phyloP scores from a whole-genome alignment of 2,113 vertebrate genomes.

The Pangasianodon gigas region DNA sequence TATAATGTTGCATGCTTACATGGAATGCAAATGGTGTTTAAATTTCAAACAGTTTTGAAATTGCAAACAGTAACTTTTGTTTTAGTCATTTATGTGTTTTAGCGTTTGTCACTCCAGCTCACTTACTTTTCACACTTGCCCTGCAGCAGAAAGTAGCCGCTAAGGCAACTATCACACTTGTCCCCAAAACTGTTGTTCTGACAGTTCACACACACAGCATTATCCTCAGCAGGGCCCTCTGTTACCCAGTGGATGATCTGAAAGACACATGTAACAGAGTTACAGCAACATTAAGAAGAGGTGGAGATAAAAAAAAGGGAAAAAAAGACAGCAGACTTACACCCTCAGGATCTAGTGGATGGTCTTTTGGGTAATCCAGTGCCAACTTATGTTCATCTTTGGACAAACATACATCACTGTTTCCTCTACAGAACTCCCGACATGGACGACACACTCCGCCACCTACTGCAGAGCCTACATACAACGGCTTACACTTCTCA shows the following conservation, averaged over 20 bases:
- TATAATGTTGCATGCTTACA: background rate
- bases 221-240: slow-evolving; percentile 85
- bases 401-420: slow-evolving; percentile 84
- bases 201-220: slow-evolving; percentile 85
- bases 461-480: slow-evolving; percentile 83
- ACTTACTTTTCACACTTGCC: slow-evolving; percentile 88
- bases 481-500: slow-evolving; percentile 88
- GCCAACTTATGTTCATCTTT: slow-evolving; percentile 80
- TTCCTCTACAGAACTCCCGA: slow-evolving; percentile 82
- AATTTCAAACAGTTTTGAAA: background rate
- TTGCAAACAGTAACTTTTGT: background rate
- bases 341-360: slow-evolving; percentile 74
- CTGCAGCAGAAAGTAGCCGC: slow-evolving; percentile 87
- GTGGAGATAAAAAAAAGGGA: background rate
- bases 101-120: background rate
- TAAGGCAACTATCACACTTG: slow-evolving; percentile 86
- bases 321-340: slow-evolving; percentile 63
- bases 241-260: slow-evolving; percentile 82
- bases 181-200: slow-evolving; percentile 91
- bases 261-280: slow-evolving; percentile 3
- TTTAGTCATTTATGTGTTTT: background rate
- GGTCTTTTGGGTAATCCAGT: slow-evolving; percentile 72
- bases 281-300: background rate
- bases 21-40: background rate
- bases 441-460: slow-evolving; percentile 86